These are phyloP conservation scores for Coenobita brevimanus DNA, from an alignment of 1,140 invertebrate genomes.

Conservation along the genomic window DNA sequence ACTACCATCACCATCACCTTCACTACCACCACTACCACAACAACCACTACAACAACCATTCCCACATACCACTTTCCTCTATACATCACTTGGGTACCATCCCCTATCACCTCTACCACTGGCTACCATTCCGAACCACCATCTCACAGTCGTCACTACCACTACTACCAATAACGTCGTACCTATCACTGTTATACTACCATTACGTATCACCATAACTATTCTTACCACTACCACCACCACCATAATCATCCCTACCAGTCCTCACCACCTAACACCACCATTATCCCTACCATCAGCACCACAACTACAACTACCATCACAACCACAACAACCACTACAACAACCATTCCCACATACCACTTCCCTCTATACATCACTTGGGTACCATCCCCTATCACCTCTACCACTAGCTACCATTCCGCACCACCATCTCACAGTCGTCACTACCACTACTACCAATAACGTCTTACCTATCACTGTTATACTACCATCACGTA, in stretches of 20 bases:
- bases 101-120: too few species aligned
- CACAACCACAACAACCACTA: not conserved
- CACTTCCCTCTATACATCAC: too few species aligned
- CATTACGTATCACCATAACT: not conserved
- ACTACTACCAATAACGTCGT: not conserved
- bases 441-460: slow-evolving; percentile 1
- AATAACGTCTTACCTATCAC: not conserved
- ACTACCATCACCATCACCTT: too few species aligned
- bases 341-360: not conserved
- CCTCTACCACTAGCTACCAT: too few species aligned
- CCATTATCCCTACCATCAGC: not conserved
- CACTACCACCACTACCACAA: too few species aligned
- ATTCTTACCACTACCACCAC: not conserved
- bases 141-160: not conserved
- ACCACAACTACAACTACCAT: not conserved
- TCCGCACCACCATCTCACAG: not conserved
- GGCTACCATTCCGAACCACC: not conserved
- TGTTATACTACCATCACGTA: not conserved
- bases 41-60: too few species aligned
- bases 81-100: too few species aligned
- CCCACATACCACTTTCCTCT: too few species aligned
- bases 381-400: too few species aligned
- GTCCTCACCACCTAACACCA: not conserved
- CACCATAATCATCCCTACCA: not conserved
- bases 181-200: not conserved